Percentiles rank a stretch among this genome's conserved stretches.
These are phyloP conservation scores for Wiebesia pumilae DNA, from an alignment of 1,140 invertebrate species.

Conservation along the genomic window DNA sequence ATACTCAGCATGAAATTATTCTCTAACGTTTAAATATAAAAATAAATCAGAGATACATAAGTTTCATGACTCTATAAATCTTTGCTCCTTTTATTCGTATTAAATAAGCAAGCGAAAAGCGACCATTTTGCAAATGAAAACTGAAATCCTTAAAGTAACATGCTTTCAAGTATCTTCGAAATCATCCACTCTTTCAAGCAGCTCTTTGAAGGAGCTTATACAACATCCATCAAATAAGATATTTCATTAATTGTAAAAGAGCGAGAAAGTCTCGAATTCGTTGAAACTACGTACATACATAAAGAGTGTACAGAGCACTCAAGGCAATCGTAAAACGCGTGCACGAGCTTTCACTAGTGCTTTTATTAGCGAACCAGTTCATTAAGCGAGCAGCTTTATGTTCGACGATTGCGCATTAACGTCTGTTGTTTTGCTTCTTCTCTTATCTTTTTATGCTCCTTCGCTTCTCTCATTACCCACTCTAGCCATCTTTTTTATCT, in stretches of 20 bases:
- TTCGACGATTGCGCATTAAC: not conserved
- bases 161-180: not conserved
- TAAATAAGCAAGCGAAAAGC: not conserved
- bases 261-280: not conserved
- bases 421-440: not conserved
- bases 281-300: not conserved
- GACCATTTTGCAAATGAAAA: not conserved
- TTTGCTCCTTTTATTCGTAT: too few relatives aligned
- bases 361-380: slow-evolving; percentile 35
- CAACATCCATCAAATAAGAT: slow-evolving; percentile 28
- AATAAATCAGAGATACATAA: too few relatives aligned
- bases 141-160: not conserved
- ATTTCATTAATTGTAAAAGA: slow-evolving; percentile 32
- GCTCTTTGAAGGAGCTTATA: not conserved
- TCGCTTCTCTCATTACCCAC: too few relatives aligned
- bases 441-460: not conserved
- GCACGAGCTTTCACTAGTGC: not conserved
- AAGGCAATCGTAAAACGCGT: slow-evolving; percentile 12
- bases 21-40: too few relatives aligned
- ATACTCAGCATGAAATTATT: too few relatives aligned
- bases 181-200: not conserved
- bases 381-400: slow-evolving; percentile 35
- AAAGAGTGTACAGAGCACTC: not conserved
- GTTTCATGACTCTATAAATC: too few relatives aligned
- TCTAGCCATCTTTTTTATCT: too few relatives aligned